phyloP scores from a whole-genome alignment of 2,113 vertebrate species.

The Pitta sordida region DNA sequence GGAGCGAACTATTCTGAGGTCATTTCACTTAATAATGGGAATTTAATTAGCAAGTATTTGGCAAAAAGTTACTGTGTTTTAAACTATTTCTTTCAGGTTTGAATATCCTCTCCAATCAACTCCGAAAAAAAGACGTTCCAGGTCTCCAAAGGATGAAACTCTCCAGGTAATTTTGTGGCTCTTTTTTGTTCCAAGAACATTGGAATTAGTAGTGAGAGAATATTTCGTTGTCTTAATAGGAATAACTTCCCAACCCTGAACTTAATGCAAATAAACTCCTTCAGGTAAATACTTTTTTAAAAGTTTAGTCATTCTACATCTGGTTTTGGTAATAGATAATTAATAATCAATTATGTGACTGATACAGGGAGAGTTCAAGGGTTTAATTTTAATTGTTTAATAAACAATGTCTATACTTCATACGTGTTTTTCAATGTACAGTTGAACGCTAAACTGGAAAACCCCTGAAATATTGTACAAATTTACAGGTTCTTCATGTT shows the following conservation, averaged over 20 bases:
- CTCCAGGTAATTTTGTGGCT: constrained; percentile 70
- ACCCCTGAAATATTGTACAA: constrained; percentile 45
- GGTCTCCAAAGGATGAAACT: constrained; percentile 69
- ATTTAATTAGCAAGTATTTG: not conserved
- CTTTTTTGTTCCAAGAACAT: rapidly evolving
- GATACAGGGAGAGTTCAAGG: too few species aligned
- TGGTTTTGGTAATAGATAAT: not conserved
- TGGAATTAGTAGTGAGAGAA: too few species aligned
- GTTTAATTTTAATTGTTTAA: too few species aligned
- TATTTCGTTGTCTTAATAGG: not conserved
- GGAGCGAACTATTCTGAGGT: not conserved
- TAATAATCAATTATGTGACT: not conserved
- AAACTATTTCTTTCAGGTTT: constrained; percentile 69
- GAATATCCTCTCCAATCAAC: constrained; percentile 77
- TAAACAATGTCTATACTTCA: not conserved
- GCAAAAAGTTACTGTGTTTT: not conserved
- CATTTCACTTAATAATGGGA: not conserved
- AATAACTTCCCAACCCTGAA: not conserved
- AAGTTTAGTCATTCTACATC: not conserved
- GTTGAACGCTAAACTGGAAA: not conserved
- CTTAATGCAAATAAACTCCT: not conserved
- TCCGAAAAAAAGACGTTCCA: constrained; percentile 70
- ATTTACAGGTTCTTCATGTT: constrained; percentile 77
- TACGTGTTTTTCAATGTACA: not conserved
- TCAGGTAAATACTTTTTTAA: not conserved